Percentiles rank a stretch among this genome's conserved stretches.
phyloP scores from a whole-genome alignment of 1,140 invertebrate genomes.

The Philotrypesis tridentata region DNA sequence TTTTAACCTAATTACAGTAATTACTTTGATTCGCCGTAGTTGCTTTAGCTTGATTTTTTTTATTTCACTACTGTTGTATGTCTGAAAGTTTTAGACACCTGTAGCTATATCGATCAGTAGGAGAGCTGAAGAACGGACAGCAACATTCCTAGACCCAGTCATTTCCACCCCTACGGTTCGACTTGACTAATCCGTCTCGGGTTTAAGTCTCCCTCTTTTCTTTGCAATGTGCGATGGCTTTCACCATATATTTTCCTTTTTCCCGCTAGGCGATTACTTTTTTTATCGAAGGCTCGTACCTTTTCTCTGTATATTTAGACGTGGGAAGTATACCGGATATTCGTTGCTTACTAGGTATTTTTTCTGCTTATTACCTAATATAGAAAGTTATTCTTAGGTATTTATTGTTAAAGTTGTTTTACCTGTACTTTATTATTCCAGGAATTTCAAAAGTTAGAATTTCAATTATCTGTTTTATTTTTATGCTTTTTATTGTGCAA shows the following conservation, averaged over 20 bases:
- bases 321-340: background rate
- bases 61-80: background rate
- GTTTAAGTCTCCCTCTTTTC: conserved; percentile 39
- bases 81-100: conserved; percentile 60
- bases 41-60: background rate
- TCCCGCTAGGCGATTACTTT: conserved; percentile 17
- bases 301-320: background rate
- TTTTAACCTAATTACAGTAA: no score
- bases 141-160: conserved; percentile 52
- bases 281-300: background rate
- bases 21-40: no score
- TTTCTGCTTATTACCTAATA: background rate
- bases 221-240: conserved; percentile 1
- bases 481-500: no score
- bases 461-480: background rate
- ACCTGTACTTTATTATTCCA: background rate
- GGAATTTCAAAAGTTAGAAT: background rate
- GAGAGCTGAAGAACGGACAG: conserved; percentile 55
- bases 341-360: background rate
- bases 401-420: background rate
- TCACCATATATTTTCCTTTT: conserved; percentile 26
- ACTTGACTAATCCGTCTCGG: conserved; percentile 34
- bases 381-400: background rate
- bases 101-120: conserved; percentile 66
- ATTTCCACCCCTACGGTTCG: conserved; percentile 27